phyloP scores from a whole-genome alignment of 2,113 vertebrate genomes.

The Cisticola juncidis region DNA sequence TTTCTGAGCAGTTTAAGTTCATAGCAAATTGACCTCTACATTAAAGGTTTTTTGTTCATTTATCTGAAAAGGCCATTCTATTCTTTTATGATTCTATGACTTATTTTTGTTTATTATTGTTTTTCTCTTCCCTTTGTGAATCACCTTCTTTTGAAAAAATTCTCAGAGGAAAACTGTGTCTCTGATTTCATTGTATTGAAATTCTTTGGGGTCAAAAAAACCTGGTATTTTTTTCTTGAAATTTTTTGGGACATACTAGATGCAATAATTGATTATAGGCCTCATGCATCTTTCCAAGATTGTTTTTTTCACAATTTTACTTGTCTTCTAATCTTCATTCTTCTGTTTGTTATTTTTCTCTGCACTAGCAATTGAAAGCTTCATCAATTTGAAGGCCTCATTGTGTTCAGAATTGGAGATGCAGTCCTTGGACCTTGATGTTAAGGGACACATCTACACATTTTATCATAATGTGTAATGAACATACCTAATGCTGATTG shows the following conservation, averaged over 20 bases:
- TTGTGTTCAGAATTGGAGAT: neutral
- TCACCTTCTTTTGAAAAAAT: neutral
- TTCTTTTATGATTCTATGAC: neutral
- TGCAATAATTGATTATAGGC: neutral
- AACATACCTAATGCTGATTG: neutral
- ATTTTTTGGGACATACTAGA: neutral
- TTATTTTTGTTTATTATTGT: neutral
- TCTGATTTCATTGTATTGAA: neutral
- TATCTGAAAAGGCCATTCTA: neutral
- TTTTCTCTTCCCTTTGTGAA: neutral
- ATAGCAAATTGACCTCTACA: neutral
- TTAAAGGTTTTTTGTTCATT: neutral
- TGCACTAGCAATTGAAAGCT: neutral
- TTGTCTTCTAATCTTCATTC: neutral
- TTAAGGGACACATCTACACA: neutral
- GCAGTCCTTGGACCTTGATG: accelerated
- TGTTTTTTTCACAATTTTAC: neutral
- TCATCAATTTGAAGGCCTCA: neutral
- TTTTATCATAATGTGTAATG: too few relatives aligned
- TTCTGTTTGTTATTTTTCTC: neutral
- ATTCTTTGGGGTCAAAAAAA: neutral
- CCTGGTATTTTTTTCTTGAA: neutral
- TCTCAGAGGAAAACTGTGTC: neutral
- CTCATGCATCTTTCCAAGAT: neutral
- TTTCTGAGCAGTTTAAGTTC: conserved; percentile 3